Evolutionary conservation across 2,113 vertebrate species (phyloP), one percentile per base, ranked within the genome.

Genomic region (Sitta europaea): DNA sequence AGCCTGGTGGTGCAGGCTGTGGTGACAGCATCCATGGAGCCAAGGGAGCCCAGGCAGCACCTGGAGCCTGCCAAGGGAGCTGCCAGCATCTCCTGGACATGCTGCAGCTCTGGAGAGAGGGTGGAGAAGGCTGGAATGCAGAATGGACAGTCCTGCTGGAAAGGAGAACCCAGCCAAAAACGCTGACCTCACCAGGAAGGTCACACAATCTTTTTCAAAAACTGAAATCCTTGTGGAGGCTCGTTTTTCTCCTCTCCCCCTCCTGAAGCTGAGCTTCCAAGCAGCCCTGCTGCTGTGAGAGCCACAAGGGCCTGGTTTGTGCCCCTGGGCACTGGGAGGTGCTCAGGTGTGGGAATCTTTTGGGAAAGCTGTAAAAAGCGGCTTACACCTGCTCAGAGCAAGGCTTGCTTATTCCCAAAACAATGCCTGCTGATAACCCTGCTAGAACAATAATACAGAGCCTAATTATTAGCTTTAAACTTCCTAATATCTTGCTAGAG

Each of bases 221-320:
- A n/a, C 1, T 1, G 11, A 53, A 61, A 22, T n/a, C 2, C 0
- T 23, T 25, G 12, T 31, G 12, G 13, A 57, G 42, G 19, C 19
- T 92, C 76, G 13, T 90, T 90, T 73, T 70, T 15, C 33, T 85
- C n/a, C 25, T 67, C 28, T 57, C 58, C 11, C 10, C 23, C 6
- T 54, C 31, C 23, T 3, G 58, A 57, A 93, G 27, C 81, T 40
- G 38, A 74, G 36, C 8, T 70, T 42, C 42, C 47, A 31, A 33
- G 20, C 35, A 36, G 35, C 25, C 66, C 40, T 53, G 36, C 29
- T 77, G 10, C 36, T 36, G 17, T 2, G 20, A 79, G 73, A 87
- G 48, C 17, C 61, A 58, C 65, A 38, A 43, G 72, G 2, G 3
- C 31, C 57, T 50, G 25, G 0, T 28, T 51, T 14, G 25, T 78